These are phyloP conservation scores for Teleiodes luculella DNA, from an alignment of 2,888 invertebrate species.

Conservation along the genomic window DNA sequence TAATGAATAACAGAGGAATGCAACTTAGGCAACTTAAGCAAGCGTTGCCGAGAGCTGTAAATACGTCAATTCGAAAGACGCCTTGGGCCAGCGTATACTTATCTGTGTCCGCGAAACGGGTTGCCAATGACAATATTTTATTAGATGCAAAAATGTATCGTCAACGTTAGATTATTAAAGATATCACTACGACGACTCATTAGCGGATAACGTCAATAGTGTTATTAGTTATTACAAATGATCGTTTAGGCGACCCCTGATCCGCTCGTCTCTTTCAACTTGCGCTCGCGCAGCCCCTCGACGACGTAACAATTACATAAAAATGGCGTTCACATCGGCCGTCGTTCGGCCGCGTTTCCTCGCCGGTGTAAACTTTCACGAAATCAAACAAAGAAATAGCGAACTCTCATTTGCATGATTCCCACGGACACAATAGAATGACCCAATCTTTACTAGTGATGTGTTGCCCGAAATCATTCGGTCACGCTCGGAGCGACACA, in stretches of 20 bases:
- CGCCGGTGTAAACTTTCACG: conserved; percentile 79
- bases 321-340: conserved; percentile 72
- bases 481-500: conserved; percentile 48
- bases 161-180: too few relatives aligned
- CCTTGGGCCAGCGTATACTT: too few relatives aligned
- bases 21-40: too few relatives aligned
- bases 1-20: too few relatives aligned
- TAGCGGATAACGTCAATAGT: neutral
- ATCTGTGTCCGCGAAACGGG: too few relatives aligned
- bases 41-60: too few relatives aligned
- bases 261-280: conserved; percentile 28
- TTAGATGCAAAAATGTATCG: too few relatives aligned
- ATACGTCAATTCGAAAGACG: too few relatives aligned
- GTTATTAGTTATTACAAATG: neutral
- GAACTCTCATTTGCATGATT: conserved; percentile 67
- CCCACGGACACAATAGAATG: conserved; percentile 78
- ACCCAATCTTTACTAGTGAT: conserved; percentile 62
- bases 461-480: conserved; percentile 70
- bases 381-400: conserved; percentile 79
- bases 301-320: conserved; percentile 78
- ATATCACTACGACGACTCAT: too few relatives aligned
- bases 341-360: conserved; percentile 70
- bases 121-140: too few relatives aligned
- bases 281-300: conserved; percentile 39
- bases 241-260: too few relatives aligned